Evolutionary conservation across 2,797 vertebrate species (phyloP).

Genomic region (Choloepus didactylus): DNA sequence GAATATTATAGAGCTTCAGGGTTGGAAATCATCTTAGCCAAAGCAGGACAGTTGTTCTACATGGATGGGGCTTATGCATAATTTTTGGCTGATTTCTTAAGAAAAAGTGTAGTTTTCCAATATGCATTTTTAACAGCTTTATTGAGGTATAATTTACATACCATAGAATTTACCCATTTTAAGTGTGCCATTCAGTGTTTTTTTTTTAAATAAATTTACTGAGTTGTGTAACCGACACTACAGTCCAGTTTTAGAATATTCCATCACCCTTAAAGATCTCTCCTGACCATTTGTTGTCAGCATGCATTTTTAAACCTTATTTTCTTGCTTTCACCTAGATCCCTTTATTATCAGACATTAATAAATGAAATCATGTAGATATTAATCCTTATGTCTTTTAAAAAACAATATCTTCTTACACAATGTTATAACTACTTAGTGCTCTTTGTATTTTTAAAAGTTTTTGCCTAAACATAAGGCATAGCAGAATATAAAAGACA

Average conservation of each 20-base stretch:
- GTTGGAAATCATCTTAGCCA: neutral
- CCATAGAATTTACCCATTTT: constrained; percentile 56
- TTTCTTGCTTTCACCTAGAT: constrained; percentile 45
- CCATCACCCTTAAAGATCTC: neutral
- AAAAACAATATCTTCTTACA: neutral
- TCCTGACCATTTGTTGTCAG: neutral
- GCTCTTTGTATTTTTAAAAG: constrained; percentile 51
- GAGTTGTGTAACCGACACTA: constrained; percentile 36
- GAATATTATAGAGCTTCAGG: constrained; percentile 29
- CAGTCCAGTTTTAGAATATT: constrained; percentile 66
- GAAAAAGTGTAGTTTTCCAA: constrained; percentile 2
- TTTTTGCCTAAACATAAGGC: constrained; percentile 48
- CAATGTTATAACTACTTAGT: neutral
- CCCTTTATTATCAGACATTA: constrained; percentile 13
- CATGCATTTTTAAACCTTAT: neutral
- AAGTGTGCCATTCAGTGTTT: neutral
- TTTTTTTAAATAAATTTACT: constrained; percentile 55
- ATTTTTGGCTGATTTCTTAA: constrained; percentile 57
- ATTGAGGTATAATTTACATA: constrained; percentile 46
- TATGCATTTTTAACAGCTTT: constrained; percentile 50
- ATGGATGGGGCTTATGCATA: neutral
- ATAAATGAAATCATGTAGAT: constrained; percentile 32
- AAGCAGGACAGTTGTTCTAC: constrained; percentile 29
- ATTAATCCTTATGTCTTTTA: constrained; percentile 36
- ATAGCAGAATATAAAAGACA: constrained; percentile 61